Conservation (phyloP, 2,797 vertebrate genomes). For the Sebastes iracundus region DNA sequence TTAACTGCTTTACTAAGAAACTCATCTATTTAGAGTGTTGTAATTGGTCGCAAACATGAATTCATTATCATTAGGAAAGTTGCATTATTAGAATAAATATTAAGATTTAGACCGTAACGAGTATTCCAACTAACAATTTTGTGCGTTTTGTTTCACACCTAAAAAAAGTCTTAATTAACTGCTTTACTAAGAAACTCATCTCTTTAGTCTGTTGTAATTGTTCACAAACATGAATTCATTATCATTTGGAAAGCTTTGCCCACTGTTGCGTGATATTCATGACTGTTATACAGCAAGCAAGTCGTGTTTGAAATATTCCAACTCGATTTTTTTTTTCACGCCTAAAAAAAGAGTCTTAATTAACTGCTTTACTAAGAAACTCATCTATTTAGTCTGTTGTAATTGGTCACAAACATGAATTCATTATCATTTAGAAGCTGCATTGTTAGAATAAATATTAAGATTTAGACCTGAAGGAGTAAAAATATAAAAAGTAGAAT, state of each 20-base stretch:
- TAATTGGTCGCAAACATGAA: too few relatives aligned
- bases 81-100: too few relatives aligned
- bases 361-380: background rate
- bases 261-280: slow-evolving; percentile 73
- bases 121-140: too few relatives aligned
- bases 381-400: background rate
- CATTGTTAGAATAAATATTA: background rate
- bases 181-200: too few relatives aligned
- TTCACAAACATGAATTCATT: too few relatives aligned
- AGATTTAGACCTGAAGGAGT: background rate
- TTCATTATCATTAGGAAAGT: too few relatives aligned
- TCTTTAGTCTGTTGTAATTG: too few relatives aligned
- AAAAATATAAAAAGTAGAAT: background rate
- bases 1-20: too few relatives aligned
- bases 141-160: too few relatives aligned
- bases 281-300: slow-evolving; percentile 4
- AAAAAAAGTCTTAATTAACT: too few relatives aligned
- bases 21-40: too few relatives aligned
- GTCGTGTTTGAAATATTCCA: slow-evolving; percentile 36
- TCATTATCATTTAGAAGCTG: background rate
- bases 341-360: background rate
- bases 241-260: slow-evolving; percentile 52
- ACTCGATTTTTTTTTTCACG: background rate
- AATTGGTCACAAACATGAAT: background rate
- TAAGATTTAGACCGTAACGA: too few relatives aligned